Evolutionary conservation across 64 coral and sea anemone genomes (phyloP), one percentile per base, ranked within the genome.

Genomic region (Pocillopora damicornis): DNA sequence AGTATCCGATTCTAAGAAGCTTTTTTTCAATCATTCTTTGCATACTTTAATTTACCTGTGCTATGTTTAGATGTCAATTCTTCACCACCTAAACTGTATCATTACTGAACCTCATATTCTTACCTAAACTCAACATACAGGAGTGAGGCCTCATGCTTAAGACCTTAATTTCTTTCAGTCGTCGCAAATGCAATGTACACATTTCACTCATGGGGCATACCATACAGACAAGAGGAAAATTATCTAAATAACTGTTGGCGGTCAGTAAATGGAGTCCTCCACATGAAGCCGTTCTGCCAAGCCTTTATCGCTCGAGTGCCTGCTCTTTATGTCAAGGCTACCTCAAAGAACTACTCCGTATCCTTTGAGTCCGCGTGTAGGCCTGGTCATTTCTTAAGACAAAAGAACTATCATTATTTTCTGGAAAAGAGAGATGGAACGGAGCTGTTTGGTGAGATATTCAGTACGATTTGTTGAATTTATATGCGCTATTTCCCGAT

Each of bases 311-410:
- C 75, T 57, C 75, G 75, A 20, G 42, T 77, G 9, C 75, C 75
- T 23, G 75, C 75, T 18, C 42, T 85, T 5, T 61, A 30, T 67
- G 5, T 18, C 45, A 82, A 80, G 8, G 65, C 38, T 4, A 51
- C 42, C 42, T 51, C 7, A 51, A 51, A 51, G 7, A 51, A 51
- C 42, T 51, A 89, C 30, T 86, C 69, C 1, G 75, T 95, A 35
- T 92, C 94, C 7, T 89, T 95, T 61, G 94, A 95, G 76, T 95
- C 94, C 8, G 90, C 73, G 4, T 95, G 94, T 58, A 64, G 68
- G 11, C 94, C 90, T 87, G 94, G 94, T 11, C 89, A 87, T 77
- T 89, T 36, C 78, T 20, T 89, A 18, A 74, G 79, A 18, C 88
- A 89, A 18, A 89, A 82, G 51, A 89, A 89, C 36, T 92, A 86